Evolutionary conservation across 2,888 invertebrate species (phyloP).

Genomic region (Danaus chrysippus): DNA sequence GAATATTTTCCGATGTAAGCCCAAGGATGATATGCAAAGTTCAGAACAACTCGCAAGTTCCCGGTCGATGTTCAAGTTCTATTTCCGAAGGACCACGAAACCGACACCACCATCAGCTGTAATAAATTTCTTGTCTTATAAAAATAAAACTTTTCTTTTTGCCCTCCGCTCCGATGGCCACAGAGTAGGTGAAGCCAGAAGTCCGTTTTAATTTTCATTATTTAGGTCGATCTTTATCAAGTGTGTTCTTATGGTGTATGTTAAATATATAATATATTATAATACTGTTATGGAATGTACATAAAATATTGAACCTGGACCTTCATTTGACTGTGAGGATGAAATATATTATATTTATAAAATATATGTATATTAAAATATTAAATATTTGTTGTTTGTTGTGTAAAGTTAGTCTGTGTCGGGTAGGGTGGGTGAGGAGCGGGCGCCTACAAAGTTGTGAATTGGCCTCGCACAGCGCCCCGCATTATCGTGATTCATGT

Average conservation of each 20-base stretch:
- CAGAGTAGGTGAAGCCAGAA: slow-evolving; percentile 42
- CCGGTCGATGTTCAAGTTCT: slow-evolving; percentile 63
- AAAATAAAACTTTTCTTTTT: slow-evolving; percentile 78
- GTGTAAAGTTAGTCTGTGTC: slow-evolving; percentile 24
- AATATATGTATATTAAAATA: slow-evolving; percentile 5
- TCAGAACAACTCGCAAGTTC: slow-evolving; percentile 10
- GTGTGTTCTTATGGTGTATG: not conserved
- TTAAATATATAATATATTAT: too few species aligned
- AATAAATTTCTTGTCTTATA: slow-evolving; percentile 79
- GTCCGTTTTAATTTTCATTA: slow-evolving; percentile 12
- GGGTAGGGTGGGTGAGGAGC: slow-evolving; percentile 40
- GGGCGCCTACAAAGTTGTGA: slow-evolving; percentile 66
- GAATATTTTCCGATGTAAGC: too few species aligned
- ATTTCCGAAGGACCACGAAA: slow-evolving; percentile 73
- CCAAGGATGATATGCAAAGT: slow-evolving; percentile 2
- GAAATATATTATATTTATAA: not conserved
- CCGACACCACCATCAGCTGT: slow-evolving; percentile 72
- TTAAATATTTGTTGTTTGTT: slow-evolving; percentile 10
- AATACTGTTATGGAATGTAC: too few species aligned
- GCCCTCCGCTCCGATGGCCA: slow-evolving; percentile 56
- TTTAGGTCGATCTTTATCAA: not conserved
- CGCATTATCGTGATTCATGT: slow-evolving; percentile 78
- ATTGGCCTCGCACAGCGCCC: slow-evolving; percentile 71
- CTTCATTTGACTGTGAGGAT: too few species aligned
- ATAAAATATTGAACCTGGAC: too few species aligned